phyloP scores from a whole-genome alignment of 1,140 invertebrate genomes.

The Ostrea edulis region DNA sequence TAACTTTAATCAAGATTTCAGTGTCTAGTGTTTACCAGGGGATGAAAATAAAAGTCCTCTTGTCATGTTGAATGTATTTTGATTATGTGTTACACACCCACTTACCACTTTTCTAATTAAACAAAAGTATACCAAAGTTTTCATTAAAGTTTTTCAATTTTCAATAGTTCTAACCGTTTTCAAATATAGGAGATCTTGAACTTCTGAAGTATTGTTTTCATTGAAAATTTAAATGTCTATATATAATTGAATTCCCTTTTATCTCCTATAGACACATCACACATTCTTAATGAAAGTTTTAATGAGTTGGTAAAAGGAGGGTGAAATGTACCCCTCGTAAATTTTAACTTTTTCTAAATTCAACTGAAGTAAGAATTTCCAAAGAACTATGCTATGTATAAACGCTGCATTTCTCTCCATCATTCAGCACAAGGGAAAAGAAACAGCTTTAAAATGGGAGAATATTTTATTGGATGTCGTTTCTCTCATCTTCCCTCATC shows the following conservation, averaged over 20 bases:
- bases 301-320: too few species aligned
- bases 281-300: background rate
- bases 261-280: background rate
- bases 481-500: background rate
- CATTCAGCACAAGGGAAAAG: background rate
- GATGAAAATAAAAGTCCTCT: conserved; percentile 29
- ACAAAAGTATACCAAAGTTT: conserved; percentile 12
- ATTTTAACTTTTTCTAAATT: too few species aligned
- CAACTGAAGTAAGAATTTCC: too few species aligned
- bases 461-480: conserved; percentile 3
- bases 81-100: background rate
- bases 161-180: background rate
- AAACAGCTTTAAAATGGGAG: background rate
- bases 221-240: background rate
- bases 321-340: too few species aligned
- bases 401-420: background rate
- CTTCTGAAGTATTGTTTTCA: background rate
- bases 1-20: conserved; percentile 22
- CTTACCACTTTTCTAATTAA: conserved; percentile 18
- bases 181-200: background rate
- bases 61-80: conserved; percentile 20
- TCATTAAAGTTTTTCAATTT: background rate
- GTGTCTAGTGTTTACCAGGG: background rate
- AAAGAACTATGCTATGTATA: background rate
- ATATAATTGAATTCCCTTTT: background rate